Percentiles rank a stretch among this genome's conserved stretches.
phyloP scores from a whole-genome alignment of 2,797 vertebrate genomes.

The Craterocephalus amniculus region DNA sequence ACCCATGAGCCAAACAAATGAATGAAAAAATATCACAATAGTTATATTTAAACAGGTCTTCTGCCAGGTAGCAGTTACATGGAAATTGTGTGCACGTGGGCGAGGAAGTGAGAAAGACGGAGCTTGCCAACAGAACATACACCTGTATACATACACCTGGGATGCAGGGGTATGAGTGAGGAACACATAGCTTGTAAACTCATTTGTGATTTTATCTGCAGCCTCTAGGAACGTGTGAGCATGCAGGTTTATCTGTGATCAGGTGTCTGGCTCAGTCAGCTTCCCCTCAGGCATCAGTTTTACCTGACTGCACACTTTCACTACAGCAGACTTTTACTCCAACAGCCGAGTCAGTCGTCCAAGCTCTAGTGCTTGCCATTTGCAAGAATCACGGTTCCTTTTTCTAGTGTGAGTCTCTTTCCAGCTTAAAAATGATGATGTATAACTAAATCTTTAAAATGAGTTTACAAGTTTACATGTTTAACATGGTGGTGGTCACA shows the following conservation, averaged over 20 bases:
- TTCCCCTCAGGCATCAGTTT: conserved; percentile 47
- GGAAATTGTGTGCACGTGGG: background rate
- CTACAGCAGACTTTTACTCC: conserved; percentile 34
- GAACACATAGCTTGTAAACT: conserved; percentile 19
- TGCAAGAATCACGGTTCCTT: conserved; percentile 3
- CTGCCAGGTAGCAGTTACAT: background rate
- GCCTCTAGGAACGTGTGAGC: conserved; percentile 23
- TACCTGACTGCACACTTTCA: conserved; percentile 58
- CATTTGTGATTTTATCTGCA: conserved; percentile 25
- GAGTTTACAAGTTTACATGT: conserved; percentile 8
- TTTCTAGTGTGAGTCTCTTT: conserved; percentile 21
- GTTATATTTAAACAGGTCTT: background rate
- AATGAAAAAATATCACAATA: background rate
- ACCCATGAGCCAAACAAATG: background rate
- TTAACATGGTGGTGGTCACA: background rate
- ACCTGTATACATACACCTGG: too few species aligned
- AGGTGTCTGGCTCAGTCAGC: conserved; percentile 47
- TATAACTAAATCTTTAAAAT: conserved; percentile 36
- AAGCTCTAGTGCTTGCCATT: conserved; percentile 20
- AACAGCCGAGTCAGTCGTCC: conserved; percentile 21
- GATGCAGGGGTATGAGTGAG: conserved; percentile 8
- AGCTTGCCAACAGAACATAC: background rate
- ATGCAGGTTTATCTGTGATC: conserved; percentile 52
- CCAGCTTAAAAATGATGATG: conserved; percentile 22
- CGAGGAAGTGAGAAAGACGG: background rate